A percentile compares a stretch with the other conserved stretches of the same genome.
These are phyloP conservation scores for Ophioninae sp. DNA, from an alignment of 2,888 invertebrate genomes.

Conservation along the genomic window DNA sequence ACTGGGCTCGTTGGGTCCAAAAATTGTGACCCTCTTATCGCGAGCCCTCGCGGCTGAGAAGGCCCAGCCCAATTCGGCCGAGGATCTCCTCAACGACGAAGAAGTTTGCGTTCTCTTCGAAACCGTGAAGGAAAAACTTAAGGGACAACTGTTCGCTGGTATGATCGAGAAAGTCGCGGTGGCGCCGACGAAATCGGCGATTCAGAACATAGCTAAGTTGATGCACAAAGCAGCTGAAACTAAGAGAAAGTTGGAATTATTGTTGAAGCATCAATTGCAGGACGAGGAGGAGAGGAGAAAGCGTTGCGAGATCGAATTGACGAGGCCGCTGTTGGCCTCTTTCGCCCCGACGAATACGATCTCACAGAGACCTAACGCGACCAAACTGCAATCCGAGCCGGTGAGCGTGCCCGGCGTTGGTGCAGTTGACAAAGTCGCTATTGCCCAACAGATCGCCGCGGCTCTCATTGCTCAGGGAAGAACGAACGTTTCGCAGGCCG, in stretches of 20 bases:
- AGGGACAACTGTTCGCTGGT: conserved; percentile 89
- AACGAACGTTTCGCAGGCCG: conserved; percentile 90
- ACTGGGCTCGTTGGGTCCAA: conserved; percentile 92
- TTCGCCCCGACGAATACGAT: conserved; percentile 47
- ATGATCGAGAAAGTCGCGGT: conserved; percentile 85
- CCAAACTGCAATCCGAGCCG: conserved; percentile 78
- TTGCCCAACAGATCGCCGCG: conserved; percentile 91
- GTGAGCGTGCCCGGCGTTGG: conserved; percentile 88
- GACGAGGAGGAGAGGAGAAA: conserved; percentile 75
- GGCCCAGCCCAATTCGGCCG: conserved; percentile 87
- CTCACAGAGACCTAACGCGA: conserved; percentile 67
- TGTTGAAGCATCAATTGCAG: conserved; percentile 75
- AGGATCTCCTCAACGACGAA: conserved; percentile 88
- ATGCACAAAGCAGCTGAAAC: conserved; percentile 85
- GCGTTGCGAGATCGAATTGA: conserved; percentile 71
- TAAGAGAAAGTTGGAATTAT: conserved; percentile 81
- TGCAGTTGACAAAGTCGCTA: conserved; percentile 89
- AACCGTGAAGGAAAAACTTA: conserved; percentile 92
- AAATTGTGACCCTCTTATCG: conserved; percentile 88
- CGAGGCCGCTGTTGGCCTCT: conserved; percentile 67
- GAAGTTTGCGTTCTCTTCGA: conserved; percentile 89
- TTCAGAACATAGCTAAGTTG: conserved; percentile 89
- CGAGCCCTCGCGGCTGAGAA: conserved; percentile 91
- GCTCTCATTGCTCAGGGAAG: conserved; percentile 90
- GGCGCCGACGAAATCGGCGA: conserved; percentile 87